A percentile compares a stretch with the other conserved stretches of the same genome.
Evolutionary conservation across 1,140 invertebrate species (phyloP).

Genomic region (Sinonovacula constricta): DNA sequence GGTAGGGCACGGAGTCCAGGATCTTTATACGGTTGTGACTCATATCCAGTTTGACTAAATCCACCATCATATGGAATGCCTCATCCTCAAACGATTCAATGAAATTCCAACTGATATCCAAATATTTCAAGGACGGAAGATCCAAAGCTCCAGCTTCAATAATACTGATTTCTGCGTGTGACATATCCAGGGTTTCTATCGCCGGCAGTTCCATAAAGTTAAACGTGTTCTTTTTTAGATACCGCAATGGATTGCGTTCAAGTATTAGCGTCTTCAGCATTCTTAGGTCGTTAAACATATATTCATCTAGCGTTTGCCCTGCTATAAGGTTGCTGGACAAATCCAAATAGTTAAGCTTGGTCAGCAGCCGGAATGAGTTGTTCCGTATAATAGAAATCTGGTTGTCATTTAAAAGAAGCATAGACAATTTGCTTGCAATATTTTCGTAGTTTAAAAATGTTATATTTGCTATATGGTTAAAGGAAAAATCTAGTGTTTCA

Average conservation of each 20-base stretch:
- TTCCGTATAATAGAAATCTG: constrained; percentile 18
- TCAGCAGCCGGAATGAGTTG: constrained; percentile 22
- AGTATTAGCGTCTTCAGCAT: constrained; percentile 14
- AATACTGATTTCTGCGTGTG: constrained; percentile 24
- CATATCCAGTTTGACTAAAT: constrained; percentile 27
- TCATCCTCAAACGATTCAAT: neutral
- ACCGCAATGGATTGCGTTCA: constrained; percentile 24
- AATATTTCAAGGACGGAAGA: constrained; percentile 10
- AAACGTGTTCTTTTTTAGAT: constrained; percentile 16
- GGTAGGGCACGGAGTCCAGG: constrained; percentile 9
- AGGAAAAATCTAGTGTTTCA: constrained; percentile 18
- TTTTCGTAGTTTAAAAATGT: constrained; percentile 10
- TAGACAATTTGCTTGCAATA: neutral
- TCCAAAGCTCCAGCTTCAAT: constrained; percentile 23
- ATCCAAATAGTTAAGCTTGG: constrained; percentile 13
- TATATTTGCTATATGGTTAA: constrained; percentile 30
- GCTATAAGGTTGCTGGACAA: constrained; percentile 37
- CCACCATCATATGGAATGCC: constrained; percentile 28
- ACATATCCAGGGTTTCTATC: constrained; percentile 27
- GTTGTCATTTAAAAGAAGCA: constrained; percentile 21
- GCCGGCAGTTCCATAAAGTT: constrained; percentile 21
- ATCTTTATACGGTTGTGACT: constrained; percentile 34
- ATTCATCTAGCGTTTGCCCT: constrained; percentile 17
- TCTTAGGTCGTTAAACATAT: constrained; percentile 31
- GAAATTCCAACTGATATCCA: constrained; percentile 45